Percentiles rank a stretch among this genome's conserved stretches.
phyloP scores from a whole-genome alignment of 2,113 vertebrate genomes.

The Meleagris gallopavo region DNA sequence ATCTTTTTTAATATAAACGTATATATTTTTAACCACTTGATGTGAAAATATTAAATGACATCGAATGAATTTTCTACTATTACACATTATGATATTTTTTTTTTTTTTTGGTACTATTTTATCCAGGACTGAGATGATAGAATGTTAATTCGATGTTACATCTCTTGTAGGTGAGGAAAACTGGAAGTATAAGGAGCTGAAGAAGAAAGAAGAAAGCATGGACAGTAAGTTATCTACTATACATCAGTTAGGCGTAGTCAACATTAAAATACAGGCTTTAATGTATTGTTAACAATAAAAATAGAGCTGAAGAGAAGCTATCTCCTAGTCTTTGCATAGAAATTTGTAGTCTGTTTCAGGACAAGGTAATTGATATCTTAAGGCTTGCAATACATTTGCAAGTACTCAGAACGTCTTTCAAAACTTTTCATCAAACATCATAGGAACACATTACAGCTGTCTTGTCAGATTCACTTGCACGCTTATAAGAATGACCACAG shows the following conservation, averaged over 20 bases:
- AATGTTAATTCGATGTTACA: background rate
- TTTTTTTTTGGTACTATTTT: too few relatives aligned
- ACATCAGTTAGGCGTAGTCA: background rate
- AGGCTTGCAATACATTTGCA: background rate
- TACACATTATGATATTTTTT: background rate
- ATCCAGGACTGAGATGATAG: background rate
- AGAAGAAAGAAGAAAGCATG: slow-evolving; percentile 91
- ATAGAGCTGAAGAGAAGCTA: background rate
- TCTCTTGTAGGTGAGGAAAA: slow-evolving; percentile 88
- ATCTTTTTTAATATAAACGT: background rate
- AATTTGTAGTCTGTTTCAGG: background rate
- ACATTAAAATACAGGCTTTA: background rate
- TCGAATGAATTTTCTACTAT: background rate
- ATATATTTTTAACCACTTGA: background rate
- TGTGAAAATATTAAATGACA: background rate
- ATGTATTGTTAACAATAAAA: background rate
- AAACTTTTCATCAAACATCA: background rate
- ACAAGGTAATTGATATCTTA: background rate
- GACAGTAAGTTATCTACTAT: slow-evolving; percentile 85
- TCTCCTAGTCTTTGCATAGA: background rate
- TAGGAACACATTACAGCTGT: background rate
- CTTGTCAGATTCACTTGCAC: too few relatives aligned
- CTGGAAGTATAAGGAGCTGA: slow-evolving; percentile 93
- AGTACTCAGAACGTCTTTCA: background rate
- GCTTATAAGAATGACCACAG: too few relatives aligned